Percentiles rank a stretch among this genome's conserved stretches.
Evolutionary conservation across 1,140 invertebrate species (phyloP).

Genomic region (Panonychus citri): DNA sequence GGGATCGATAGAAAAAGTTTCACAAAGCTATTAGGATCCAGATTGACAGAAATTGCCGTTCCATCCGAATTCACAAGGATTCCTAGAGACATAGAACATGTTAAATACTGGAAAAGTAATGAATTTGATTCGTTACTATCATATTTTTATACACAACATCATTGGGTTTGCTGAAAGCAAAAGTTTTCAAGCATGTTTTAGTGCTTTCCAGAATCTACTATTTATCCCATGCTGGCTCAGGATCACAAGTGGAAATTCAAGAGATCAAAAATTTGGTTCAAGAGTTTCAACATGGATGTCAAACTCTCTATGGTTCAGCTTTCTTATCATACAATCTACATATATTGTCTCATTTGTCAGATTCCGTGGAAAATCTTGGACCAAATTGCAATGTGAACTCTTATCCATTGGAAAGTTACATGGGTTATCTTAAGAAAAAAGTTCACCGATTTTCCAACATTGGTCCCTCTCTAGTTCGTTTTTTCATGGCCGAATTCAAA

Average conservation of each 20-base stretch:
- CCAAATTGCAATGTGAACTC: background rate
- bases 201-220: background rate
- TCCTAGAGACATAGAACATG: background rate
- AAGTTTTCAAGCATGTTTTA: background rate
- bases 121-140: background rate
- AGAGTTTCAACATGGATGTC: background rate
- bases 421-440: background rate
- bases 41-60: background rate
- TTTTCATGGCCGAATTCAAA: no score
- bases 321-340: background rate
- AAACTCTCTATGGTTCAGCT: background rate
- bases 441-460: background rate
- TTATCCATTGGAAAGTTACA: background rate
- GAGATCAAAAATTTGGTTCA: background rate
- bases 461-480: no score
- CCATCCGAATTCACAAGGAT: background rate
- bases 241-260: background rate
- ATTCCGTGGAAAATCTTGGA: background rate
- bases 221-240: background rate
- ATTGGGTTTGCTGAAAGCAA: background rate
- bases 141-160: background rate
- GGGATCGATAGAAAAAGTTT: background rate
- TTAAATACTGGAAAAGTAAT: background rate
- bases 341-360: background rate
- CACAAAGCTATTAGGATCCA: background rate